These are phyloP conservation scores for Agrotis exclamationis DNA, from an alignment of 2,888 invertebrate species.

Conservation along the genomic window DNA sequence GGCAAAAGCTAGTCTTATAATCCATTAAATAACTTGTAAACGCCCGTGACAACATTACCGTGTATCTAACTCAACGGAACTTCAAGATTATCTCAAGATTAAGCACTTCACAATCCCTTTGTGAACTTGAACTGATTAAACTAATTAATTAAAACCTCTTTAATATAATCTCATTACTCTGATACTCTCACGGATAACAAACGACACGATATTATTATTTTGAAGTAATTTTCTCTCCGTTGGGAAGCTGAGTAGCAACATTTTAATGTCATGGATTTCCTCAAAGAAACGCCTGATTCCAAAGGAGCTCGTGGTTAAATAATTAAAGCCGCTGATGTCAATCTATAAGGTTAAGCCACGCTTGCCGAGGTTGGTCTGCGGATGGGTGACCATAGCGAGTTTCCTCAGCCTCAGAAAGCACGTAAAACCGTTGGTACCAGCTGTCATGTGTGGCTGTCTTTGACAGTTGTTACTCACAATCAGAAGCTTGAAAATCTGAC, in stretches of 20 bases:
- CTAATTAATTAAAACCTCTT: slow-evolving; percentile 23
- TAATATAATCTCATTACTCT: slow-evolving; percentile 21
- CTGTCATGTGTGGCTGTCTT: too few relatives aligned
- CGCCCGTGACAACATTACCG: slow-evolving; percentile 1
- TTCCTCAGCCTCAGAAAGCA: too few relatives aligned
- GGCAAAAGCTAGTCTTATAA: not conserved
- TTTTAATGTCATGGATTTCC: too few relatives aligned
- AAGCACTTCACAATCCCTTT: slow-evolving; percentile 24
- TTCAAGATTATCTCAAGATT: slow-evolving; percentile 29
- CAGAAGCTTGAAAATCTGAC: too few relatives aligned
- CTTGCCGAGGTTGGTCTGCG: too few relatives aligned
- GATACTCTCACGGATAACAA: slow-evolving; percentile 13
- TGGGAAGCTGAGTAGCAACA: not conserved
- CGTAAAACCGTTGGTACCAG: too few relatives aligned
- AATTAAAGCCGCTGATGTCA: too few relatives aligned
- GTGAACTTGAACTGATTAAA: slow-evolving; percentile 37
- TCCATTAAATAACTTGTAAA: not conserved
- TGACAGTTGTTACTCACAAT: too few relatives aligned
- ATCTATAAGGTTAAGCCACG: too few relatives aligned
- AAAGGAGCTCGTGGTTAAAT: too few relatives aligned
- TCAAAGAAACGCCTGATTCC: too few relatives aligned
- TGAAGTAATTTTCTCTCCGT: not conserved
- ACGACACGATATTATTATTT: not conserved
- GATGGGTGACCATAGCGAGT: too few relatives aligned
- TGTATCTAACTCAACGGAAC: slow-evolving; percentile 8